A percentile compares a stretch with the other conserved stretches of the same genome.
phyloP scores from a whole-genome alignment of 2,113 vertebrate species.

The Chinchilla lanigera region DNA sequence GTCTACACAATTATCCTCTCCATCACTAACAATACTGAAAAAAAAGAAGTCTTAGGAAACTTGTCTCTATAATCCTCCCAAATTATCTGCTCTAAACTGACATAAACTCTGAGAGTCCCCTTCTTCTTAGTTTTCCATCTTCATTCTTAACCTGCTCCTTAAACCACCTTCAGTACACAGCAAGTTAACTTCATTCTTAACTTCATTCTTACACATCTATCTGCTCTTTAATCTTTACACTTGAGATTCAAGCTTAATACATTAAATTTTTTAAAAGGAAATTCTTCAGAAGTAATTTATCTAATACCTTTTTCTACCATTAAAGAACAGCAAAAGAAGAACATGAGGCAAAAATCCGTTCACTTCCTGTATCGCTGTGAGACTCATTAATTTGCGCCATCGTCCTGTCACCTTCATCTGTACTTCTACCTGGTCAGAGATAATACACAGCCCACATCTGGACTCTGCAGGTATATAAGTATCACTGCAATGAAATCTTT shows the following conservation, averaged over 20 bases:
- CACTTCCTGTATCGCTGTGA: neutral
- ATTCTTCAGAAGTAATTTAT: conserved; percentile 57
- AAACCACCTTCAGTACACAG: too few relatives aligned
- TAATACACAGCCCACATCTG: neutral
- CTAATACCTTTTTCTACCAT: conserved; percentile 44
- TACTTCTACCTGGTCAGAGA: neutral
- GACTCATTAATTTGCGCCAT: conserved; percentile 15
- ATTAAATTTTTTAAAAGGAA: conserved; percentile 37
- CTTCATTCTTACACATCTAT: neutral
- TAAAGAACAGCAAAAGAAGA: conserved; percentile 69
- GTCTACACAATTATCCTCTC: conserved; percentile 60
- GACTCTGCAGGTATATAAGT: neutral
- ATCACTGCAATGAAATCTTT: neutral
- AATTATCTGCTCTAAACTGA: conserved; percentile 7
- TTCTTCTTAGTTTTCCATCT: conserved; percentile 3
- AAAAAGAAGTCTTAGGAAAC: conserved; percentile 58
- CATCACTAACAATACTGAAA: conserved; percentile 48
- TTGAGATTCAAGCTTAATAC: conserved; percentile 38
- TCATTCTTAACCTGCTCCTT: conserved; percentile 37
- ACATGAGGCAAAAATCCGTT: conserved; percentile 64
- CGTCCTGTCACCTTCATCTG: neutral
- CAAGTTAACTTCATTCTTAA: conserved; percentile 41
- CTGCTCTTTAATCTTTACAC: neutral
- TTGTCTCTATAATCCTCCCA: conserved; percentile 68
- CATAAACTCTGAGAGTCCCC: neutral